These are phyloP conservation scores for Antheraea pernyi DNA, from an alignment of 1,140 invertebrate genomes.

Conservation along the genomic window DNA sequence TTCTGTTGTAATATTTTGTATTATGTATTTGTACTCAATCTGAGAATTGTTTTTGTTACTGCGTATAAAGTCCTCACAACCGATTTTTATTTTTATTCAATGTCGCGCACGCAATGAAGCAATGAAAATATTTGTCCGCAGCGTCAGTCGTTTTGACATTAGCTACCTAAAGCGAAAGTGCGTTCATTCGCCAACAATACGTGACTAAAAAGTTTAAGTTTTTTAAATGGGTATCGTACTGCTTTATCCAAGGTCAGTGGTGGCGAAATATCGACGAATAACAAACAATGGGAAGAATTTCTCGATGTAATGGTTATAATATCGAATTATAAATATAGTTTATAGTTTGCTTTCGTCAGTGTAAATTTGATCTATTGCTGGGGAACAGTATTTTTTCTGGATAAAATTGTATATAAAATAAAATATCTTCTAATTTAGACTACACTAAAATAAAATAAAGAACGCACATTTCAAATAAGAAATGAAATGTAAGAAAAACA, in stretches of 20 bases:
- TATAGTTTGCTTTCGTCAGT: no score
- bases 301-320: not conserved
- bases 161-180: conserved; percentile 39
- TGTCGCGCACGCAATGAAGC: conserved; percentile 28
- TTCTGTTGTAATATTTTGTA: not conserved
- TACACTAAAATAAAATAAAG: no score
- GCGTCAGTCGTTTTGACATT: conserved; percentile 32
- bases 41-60: not conserved
- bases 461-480: no score
- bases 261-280: conserved; percentile 31
- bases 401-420: no score
- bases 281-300: conserved; percentile 22
- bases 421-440: no score
- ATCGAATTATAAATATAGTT: not conserved
- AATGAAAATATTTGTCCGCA: conserved; percentile 24
- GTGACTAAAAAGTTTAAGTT: conserved; percentile 39
- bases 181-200: conserved; percentile 36
- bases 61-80: not conserved
- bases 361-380: no score
- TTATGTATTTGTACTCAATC: not conserved
- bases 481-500: no score
- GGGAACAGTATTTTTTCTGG: no score
- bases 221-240: conserved; percentile 28
- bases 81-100: conserved; percentile 23
- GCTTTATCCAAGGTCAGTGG: conserved; percentile 41